phyloP scores from a whole-genome alignment of 1,140 invertebrate genomes.

The Drosophila gunungcola region DNA sequence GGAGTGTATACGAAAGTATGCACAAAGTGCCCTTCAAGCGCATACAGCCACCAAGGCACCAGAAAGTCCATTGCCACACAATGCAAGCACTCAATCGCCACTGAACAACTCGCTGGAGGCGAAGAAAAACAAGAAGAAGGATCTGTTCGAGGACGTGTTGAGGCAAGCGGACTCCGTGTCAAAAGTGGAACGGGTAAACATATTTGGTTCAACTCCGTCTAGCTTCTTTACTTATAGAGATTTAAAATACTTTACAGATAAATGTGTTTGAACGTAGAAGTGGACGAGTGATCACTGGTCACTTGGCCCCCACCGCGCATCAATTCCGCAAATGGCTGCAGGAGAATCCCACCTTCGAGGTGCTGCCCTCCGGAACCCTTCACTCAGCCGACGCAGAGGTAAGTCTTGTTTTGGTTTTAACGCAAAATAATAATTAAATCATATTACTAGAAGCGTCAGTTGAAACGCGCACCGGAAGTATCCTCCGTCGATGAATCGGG shows the following conservation, averaged over 20 bases:
- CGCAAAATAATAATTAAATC: neutral
- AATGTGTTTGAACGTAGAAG: conserved; percentile 92
- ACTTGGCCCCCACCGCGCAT: conserved; percentile 90
- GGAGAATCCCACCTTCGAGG: conserved; percentile 94
- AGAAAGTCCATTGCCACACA: conserved; percentile 26
- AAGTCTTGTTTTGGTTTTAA: neutral
- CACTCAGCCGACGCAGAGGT: conserved; percentile 85
- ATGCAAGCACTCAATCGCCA: conserved; percentile 1
- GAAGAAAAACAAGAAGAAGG: conserved; percentile 78
- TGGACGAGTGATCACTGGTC: conserved; percentile 90
- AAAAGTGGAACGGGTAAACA: conserved; percentile 86
- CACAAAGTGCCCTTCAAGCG: conserved; percentile 88
- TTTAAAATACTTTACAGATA: conserved; percentile 84
- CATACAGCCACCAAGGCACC: conserved; percentile 27
- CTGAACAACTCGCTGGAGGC: conserved; percentile 19
- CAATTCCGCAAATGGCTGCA: conserved; percentile 93
- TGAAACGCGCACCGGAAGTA: conserved; percentile 29
- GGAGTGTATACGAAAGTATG: conserved; percentile 93
- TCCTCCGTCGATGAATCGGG: conserved; percentile 2
- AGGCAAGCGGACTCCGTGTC: conserved; percentile 65
- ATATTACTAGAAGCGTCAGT: conserved; percentile 39
- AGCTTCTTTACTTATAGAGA: too few relatives aligned
- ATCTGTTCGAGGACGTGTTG: conserved; percentile 76
- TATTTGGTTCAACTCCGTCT: too few relatives aligned
- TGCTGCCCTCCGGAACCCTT: conserved; percentile 88